Conservation (phyloP, 1,140 invertebrate genomes). For the Bactericera cockerelli region DNA sequence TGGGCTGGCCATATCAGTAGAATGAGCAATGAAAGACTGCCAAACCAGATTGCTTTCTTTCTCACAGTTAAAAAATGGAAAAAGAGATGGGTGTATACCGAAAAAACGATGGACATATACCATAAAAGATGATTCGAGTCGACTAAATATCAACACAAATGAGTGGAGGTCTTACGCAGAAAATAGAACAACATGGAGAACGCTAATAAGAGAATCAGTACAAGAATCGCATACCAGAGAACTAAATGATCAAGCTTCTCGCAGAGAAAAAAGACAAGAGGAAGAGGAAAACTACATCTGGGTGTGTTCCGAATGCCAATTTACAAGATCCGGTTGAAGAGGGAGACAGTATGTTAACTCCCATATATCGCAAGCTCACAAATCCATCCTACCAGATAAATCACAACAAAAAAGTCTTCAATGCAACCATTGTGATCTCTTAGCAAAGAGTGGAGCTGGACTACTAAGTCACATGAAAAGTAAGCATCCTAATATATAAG, state of each 20-base stretch:
- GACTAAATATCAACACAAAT: background rate
- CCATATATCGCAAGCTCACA: no score
- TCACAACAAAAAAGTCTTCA: background rate
- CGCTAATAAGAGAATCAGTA: no score
- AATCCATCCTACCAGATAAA: background rate
- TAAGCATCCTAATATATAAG: background rate
- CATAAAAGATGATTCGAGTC: background rate
- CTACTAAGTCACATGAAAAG: background rate
- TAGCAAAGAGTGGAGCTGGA: background rate
- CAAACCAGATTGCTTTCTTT: background rate
- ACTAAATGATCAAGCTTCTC: no score
- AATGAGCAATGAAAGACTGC: background rate
- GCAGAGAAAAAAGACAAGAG: no score
- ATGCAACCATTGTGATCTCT: background rate
- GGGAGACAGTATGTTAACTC: background rate
- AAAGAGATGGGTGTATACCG: background rate
- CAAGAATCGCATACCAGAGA: background rate
- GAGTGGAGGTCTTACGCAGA: background rate
- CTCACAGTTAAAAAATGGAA: background rate
- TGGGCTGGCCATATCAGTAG: background rate
- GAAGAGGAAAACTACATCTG: no score
- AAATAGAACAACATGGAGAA: background rate
- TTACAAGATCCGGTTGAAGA: background rate
- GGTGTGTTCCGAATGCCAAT: background rate
- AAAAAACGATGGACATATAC: background rate